Base-by-base conservation (phyloP, 2,888 invertebrate genomes). In the Netelia fuscicornis region DNA sequence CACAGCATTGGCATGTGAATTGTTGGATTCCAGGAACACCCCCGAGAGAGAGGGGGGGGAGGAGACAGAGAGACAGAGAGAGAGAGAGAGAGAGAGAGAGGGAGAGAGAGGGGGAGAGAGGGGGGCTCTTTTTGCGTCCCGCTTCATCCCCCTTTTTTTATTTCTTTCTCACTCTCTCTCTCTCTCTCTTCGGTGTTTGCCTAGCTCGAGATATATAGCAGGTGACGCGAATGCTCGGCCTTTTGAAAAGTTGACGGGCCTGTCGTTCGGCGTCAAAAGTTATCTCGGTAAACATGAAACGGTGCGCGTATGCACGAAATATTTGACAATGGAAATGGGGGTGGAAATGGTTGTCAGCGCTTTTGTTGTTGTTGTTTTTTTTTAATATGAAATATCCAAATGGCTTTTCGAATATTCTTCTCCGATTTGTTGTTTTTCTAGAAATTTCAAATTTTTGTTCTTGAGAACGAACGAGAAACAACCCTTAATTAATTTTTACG, bases 21-120 rank as follows among this genome's bases (percentile, higher is more conserved):
- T 74, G 54, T 68, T 72, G 62, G 44, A 68, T 74, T 83, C 58
- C 54, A 74, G 68, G 42, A 68, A 62, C 60, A 74, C 72, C 67
- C 71, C 67, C 37, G 37, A 37, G 37, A 37, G 37, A 37, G 37
- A 37, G 37, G 30, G 5, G 5, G 30, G 5, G 6, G 5, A 5
- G 5, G 30, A 30, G 30, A 30, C 0, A 5, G 11, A 30, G 17
- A 37, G 37, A 6, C 8, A 37, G 37, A 37, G 6, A 37, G 8
- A 37, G 6, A 37, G 37, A 37, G 37, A 37, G 0, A 6, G 9
- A 30, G 17, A 37, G 37, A 6, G 37, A 37, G 8, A 37, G 6
- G 8, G 37, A 37, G 37, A 37, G 37, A 37, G 6, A 37, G 37
- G 2, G 37, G 0, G 37, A 37, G 37, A 37, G 6, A 37, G 37